Evolutionary conservation across 2,888 invertebrate genomes (phyloP).

Genomic region (Adela reaumurella): DNA sequence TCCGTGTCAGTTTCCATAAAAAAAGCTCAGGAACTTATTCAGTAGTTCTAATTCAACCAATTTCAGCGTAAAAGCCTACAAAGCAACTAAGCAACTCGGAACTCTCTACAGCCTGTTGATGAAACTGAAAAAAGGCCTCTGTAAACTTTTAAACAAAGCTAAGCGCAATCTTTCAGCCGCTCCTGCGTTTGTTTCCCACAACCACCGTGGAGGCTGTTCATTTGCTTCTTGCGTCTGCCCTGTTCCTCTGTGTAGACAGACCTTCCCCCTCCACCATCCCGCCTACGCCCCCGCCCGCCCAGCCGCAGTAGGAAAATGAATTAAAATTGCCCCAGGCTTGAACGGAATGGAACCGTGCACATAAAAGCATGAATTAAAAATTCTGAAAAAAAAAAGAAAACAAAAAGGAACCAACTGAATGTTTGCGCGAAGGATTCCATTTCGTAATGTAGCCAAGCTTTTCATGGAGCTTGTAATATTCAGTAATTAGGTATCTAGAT

Average conservation of each 20-base stretch:
- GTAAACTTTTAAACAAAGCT: neutral
- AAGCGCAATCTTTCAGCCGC: neutral
- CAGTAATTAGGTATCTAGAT: neutral
- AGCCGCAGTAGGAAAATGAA: slow-evolving; percentile 37
- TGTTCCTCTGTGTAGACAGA: neutral
- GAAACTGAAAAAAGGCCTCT: neutral
- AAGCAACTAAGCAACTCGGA: no score
- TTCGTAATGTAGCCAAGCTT: neutral
- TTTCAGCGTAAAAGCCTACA: no score
- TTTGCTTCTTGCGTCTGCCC: neutral
- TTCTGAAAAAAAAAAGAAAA: slow-evolving; percentile 19
- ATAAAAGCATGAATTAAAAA: slow-evolving; percentile 46
- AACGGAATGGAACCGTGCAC: slow-evolving; percentile 22
- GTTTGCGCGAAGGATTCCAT: neutral
- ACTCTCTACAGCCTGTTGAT: no score
- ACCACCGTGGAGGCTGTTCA: neutral
- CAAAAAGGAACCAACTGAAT: neutral
- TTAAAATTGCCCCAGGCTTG: slow-evolving; percentile 42
- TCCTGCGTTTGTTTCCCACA: neutral
- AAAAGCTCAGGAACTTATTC: no score
- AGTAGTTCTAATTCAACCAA: no score
- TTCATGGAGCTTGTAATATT: neutral
- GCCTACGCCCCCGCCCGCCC: no score
- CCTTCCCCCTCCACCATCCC: no score
- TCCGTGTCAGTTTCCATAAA: no score